Evolutionary conservation across 2,797 vertebrate species (phyloP).

Genomic region (Meda fulgida): DNA sequence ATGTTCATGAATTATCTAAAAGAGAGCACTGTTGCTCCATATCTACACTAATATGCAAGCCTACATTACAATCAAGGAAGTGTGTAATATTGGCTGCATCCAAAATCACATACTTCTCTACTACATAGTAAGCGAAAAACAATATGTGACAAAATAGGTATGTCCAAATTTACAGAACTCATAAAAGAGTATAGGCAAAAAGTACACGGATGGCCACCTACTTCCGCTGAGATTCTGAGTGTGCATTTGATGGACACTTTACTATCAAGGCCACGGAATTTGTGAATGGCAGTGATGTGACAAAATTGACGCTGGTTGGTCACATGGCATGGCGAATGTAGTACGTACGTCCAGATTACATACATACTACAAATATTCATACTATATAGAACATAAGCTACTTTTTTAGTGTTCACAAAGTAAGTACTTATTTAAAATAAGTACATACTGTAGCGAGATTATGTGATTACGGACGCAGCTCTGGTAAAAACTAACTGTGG

Average conservation of each 20-base stretch:
- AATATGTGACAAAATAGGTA: neutral
- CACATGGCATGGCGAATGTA: neutral
- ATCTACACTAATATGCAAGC: neutral
- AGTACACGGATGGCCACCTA: neutral
- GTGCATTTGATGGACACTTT: neutral
- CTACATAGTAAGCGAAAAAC: neutral
- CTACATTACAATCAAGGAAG: neutral
- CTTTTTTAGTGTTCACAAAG: neutral
- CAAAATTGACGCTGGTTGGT: neutral
- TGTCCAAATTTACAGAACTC: neutral
- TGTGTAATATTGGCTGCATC: neutral
- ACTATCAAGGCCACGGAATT: neutral
- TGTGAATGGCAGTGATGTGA: neutral
- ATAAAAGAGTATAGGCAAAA: neutral
- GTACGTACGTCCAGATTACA: neutral
- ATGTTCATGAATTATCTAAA: conserved; percentile 3
- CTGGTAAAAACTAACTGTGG: neutral
- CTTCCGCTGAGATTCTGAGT: neutral
- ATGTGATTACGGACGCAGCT: neutral
- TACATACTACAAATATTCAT: neutral
- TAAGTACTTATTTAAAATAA: neutral
- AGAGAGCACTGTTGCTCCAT: conserved; percentile 13
- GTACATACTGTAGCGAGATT: neutral
- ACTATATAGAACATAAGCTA: neutral
- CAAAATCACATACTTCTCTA: neutral